phyloP scores from a whole-genome alignment of 2,113 vertebrate genomes.

The Scomber scombrus region DNA sequence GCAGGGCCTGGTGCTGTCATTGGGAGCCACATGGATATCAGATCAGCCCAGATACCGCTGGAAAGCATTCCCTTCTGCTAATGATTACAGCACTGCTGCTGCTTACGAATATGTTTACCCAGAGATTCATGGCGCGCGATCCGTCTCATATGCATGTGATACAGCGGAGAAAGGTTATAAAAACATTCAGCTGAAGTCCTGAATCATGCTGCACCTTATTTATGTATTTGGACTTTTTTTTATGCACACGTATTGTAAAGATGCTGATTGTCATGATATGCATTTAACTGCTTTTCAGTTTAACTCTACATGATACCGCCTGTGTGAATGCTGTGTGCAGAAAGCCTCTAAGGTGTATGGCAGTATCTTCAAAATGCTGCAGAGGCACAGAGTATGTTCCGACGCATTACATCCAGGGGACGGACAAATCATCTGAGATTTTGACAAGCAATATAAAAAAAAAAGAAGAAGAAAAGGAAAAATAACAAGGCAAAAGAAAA shows the following conservation, averaged over 20 bases:
- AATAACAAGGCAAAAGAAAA: slow-evolving; percentile 64
- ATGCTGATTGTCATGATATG: slow-evolving; percentile 37
- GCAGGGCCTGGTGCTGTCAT: slow-evolving; percentile 70
- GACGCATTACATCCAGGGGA: slow-evolving; percentile 66
- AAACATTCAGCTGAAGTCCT: slow-evolving; percentile 12
- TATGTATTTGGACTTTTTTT: slow-evolving; percentile 18
- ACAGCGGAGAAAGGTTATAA: not conserved
- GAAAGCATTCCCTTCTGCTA: slow-evolving; percentile 66
- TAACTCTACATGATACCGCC: slow-evolving; percentile 22
- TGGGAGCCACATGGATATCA: slow-evolving; percentile 68
- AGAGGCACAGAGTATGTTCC: slow-evolving; percentile 38
- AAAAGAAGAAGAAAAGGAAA: slow-evolving; percentile 53
- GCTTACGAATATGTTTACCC: slow-evolving; percentile 60
- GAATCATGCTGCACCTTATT: not conserved
- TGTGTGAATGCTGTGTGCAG: slow-evolving; percentile 31
- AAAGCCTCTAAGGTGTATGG: slow-evolving; percentile 32
- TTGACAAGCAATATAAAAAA: slow-evolving; percentile 92
- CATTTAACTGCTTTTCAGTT: slow-evolving; percentile 39
- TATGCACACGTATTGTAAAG: slow-evolving; percentile 19
- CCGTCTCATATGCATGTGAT: slow-evolving; percentile 34
- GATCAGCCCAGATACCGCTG: slow-evolving; percentile 69
- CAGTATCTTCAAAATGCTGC: slow-evolving; percentile 50
- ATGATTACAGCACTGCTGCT: slow-evolving; percentile 66
- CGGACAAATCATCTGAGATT: slow-evolving; percentile 85
- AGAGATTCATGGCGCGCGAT: slow-evolving; percentile 26